Percentiles rank a stretch among this genome's conserved stretches.
These are phyloP conservation scores for Salvelinus fontinalis DNA, from an alignment of 2,113 vertebrate species.

Conservation along the genomic window DNA sequence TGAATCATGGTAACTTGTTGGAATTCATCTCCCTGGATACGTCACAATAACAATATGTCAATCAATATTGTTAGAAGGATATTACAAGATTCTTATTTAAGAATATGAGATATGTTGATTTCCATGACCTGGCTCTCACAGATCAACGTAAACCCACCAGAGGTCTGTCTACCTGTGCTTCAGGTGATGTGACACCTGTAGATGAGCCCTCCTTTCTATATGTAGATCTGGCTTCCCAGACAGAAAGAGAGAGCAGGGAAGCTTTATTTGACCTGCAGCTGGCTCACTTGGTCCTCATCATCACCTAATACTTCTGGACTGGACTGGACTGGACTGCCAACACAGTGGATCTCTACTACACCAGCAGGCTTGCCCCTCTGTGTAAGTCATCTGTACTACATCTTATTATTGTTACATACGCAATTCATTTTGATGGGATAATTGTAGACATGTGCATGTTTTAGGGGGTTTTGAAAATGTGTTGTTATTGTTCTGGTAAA, in stretches of 20 bases:
- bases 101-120: not conserved
- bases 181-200: constrained; percentile 1
- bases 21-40: too few species aligned
- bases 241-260: not conserved
- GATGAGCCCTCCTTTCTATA: not conserved
- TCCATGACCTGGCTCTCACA: not conserved
- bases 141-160: not conserved
- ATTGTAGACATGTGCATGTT: not conserved
- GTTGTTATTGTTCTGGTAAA: not conserved
- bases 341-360: not conserved
- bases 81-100: not conserved
- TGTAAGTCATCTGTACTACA: not conserved
- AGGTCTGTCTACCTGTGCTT: not conserved
- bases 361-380: not conserved
- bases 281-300: constrained; percentile 3
- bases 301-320: too few species aligned
- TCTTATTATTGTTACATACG: not conserved
- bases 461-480: not conserved
- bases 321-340: not conserved
- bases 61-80: too few species aligned
- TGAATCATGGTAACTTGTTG: too few species aligned
- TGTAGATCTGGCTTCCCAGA: not conserved
- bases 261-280: constrained; percentile 20
- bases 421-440: not conserved
- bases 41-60: too few species aligned